Conservation (phyloP, 2,888 invertebrate species). For the Lymantria dispar region DNA sequence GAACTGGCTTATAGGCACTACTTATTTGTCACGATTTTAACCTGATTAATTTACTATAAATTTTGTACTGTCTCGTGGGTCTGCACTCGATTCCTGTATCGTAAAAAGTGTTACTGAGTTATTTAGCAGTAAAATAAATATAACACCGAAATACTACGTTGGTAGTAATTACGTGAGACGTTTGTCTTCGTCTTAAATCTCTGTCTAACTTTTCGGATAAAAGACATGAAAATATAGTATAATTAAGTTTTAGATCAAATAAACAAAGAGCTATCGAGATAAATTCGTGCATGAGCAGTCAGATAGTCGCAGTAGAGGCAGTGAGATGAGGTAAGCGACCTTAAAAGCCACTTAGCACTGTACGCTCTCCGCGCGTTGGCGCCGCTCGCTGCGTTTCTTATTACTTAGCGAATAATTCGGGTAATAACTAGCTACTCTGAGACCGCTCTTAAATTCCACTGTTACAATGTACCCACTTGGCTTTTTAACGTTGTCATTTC, state of each 20-base stretch:
- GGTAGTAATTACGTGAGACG: no score
- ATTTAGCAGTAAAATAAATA: no score
- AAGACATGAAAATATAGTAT: constrained; percentile 1
- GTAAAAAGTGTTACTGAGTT: no score
- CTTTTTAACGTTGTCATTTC: constrained; percentile 11
- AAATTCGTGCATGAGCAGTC: constrained; percentile 61
- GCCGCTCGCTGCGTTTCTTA: constrained; percentile 66
- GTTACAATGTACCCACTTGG: constrained; percentile 7
- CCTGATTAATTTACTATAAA: not conserved
- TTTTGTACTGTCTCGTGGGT: not conserved
- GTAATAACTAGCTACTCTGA: constrained; percentile 45
- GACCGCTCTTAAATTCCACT: constrained; percentile 16
- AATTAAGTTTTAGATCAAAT: constrained; percentile 46
- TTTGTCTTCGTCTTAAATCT: no score
- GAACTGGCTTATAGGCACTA: not conserved
- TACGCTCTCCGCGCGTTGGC: constrained; percentile 50
- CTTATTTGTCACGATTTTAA: not conserved
- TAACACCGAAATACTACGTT: no score
- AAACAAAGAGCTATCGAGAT: constrained; percentile 52
- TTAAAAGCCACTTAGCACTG: constrained; percentile 77
- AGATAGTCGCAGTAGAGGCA: constrained; percentile 51
- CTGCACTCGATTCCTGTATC: no score
- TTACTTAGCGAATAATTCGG: constrained; percentile 67
- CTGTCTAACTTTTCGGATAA: not conserved
- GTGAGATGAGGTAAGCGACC: constrained; percentile 78